Percentiles rank a stretch among this genome's conserved stretches.
Conservation (phyloP, 2,113 vertebrate genomes). For the Galbula dea region DNA sequence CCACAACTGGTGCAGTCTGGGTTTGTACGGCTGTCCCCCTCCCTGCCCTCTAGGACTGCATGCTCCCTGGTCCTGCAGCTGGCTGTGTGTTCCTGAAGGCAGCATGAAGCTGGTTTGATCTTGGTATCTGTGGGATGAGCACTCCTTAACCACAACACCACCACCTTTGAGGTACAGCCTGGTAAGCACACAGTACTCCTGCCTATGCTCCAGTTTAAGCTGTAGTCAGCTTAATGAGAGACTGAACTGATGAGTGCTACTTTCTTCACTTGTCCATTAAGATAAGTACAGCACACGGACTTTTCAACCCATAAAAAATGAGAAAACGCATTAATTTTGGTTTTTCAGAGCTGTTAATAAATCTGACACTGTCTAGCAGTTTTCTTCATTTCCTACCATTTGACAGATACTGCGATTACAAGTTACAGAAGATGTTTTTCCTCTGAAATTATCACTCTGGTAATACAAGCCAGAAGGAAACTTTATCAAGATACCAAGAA, state of each 20-base stretch:
- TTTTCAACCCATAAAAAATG: conserved; percentile 67
- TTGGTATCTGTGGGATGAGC: background rate
- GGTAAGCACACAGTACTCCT: background rate
- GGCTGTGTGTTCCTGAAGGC: background rate
- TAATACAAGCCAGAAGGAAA: conserved; percentile 71
- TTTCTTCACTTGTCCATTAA: conserved; percentile 70
- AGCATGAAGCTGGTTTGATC: background rate
- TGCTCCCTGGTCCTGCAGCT: background rate
- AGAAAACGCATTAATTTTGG: conserved; percentile 75
- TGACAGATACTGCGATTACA: conserved; percentile 75
- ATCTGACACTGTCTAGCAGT: conserved; percentile 77
- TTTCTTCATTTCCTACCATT: conserved; percentile 75
- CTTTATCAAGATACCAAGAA: conserved; percentile 70
- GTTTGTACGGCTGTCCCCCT: background rate
- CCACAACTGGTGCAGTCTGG: background rate
- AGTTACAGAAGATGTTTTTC: conserved; percentile 73
- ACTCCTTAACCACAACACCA: background rate
- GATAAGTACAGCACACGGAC: conserved; percentile 68
- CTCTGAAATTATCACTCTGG: conserved; percentile 71
- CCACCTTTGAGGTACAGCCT: conserved; percentile 28
- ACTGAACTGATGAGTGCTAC: conserved; percentile 70
- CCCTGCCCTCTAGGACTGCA: rapidly evolving
- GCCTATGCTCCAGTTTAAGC: conserved; percentile 22
- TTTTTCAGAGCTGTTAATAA: conserved; percentile 74
- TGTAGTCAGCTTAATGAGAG: conserved; percentile 65